Percentiles rank a stretch among this genome's conserved stretches.
phyloP scores from a whole-genome alignment of 2,797 vertebrate genomes.

The Schizopygopsis malacanthus region DNA sequence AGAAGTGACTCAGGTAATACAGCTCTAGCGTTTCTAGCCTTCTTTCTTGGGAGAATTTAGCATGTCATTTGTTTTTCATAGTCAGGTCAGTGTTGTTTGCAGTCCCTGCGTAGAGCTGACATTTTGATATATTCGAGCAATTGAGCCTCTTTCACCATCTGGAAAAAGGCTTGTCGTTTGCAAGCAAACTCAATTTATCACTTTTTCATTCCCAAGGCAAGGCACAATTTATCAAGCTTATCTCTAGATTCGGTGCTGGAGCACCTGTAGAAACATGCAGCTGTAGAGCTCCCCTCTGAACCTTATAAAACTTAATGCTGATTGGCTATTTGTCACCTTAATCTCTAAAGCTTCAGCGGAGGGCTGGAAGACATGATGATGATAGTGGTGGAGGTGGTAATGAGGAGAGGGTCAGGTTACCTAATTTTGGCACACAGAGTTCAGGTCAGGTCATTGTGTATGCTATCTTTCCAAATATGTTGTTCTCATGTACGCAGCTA shows the following conservation, averaged over 20 bases:
- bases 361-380: slow-evolving; percentile 2
- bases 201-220: neutral
- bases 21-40: slow-evolving; percentile 21
- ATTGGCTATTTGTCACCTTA: slow-evolving; percentile 7
- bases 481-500: neutral
- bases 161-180: slow-evolving; percentile 28
- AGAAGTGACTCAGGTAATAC: slow-evolving; percentile 44
- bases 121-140: slow-evolving; percentile 27
- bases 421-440: neutral
- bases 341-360: neutral
- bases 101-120: slow-evolving; percentile 9
- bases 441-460: neutral
- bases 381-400: neutral
- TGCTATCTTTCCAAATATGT: neutral
- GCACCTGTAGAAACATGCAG: slow-evolving; percentile 31
- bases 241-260: slow-evolving; percentile 1
- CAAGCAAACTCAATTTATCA: slow-evolving; percentile 17
- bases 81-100: slow-evolving; percentile 2
- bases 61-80: slow-evolving; percentile 33
- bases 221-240: slow-evolving; percentile 9
- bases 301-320: neutral
- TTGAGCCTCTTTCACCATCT: slow-evolving; percentile 12
- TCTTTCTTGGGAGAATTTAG: slow-evolving; percentile 40
- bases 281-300: neutral
- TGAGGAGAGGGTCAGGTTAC: slow-evolving; percentile 13